Evolutionary conservation across 2,113 vertebrate genomes (phyloP), one percentile per base, ranked within the genome.

Genomic region (Dissostichus mawsoni): DNA sequence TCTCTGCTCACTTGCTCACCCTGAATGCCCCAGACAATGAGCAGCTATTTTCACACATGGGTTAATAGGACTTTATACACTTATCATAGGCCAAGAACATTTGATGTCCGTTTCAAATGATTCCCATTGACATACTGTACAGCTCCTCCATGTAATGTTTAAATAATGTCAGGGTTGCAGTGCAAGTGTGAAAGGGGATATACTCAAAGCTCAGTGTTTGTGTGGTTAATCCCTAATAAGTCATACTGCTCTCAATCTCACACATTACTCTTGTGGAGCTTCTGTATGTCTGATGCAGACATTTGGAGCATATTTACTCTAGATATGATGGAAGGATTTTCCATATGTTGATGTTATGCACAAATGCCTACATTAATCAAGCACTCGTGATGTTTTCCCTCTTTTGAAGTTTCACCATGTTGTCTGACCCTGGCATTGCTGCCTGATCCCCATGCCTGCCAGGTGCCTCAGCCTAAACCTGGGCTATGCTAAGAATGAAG

Each of bases 401-500:
- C 79, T 59, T 77, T 85, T 86, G 78, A 83, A 74, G 82, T 80
- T 23, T 78, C n/a, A 11, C 25, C 58, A 6, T 41, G 25, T 64
- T 66, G 58, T 83, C 65, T 64, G 61, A 84, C 80, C 68, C 67
- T 5, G 36, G 64, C 50, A 62, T 44, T 36, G 44, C 74, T 58
- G 18, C 81, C 61, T 87, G 83, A 93, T 87, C 78, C 82, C n/a
- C 48, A 0, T 41, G 75, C 63, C 68, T 83, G 81, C 84, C 87
- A 65, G 66, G 69, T 72, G 78, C 82, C 76, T 80, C 47, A 0
- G 70, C 69, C 55, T 92, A 92, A 92, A 91, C 84, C 89, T 75
- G 61, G 85, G 51, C 73, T 90, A 87, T 89, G 86, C 74, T 81
- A 84, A 90, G 88, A 91, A 92, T 93, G 91, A 89, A 75, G 69